A percentile compares a stretch with the other conserved stretches of the same genome.
These are phyloP conservation scores for Euschistus heros DNA, from an alignment of 1,140 invertebrate genomes.

Conservation along the genomic window DNA sequence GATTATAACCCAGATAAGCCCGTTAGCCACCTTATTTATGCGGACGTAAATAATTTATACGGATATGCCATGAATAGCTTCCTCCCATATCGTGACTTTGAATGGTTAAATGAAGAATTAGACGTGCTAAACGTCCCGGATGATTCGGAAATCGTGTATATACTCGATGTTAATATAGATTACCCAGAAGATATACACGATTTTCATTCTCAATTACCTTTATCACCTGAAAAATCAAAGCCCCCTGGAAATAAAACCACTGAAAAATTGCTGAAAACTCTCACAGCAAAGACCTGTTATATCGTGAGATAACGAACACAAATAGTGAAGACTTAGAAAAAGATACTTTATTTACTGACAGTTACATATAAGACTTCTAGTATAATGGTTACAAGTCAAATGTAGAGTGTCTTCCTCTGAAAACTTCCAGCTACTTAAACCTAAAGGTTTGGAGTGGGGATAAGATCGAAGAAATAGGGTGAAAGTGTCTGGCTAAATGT, in stretches of 20 bases:
- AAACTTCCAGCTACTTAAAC: no score
- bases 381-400: no score
- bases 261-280: conserved; percentile 24
- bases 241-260: conserved; percentile 12
- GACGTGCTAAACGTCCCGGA: background rate
- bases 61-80: conserved; percentile 38
- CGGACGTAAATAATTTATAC: conserved; percentile 46
- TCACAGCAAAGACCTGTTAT: conserved; percentile 28
- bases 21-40: conserved; percentile 37
- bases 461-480: no score
- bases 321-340: no score
- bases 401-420: no score
- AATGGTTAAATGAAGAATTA: conserved; percentile 35
- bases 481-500: no score
- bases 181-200: conserved; percentile 39
- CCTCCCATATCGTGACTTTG: conserved; percentile 36
- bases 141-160: conserved; percentile 27
- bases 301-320: no score
- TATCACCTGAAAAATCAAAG: conserved; percentile 35
- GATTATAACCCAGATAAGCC: conserved; percentile 35
- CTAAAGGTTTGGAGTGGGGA: no score
- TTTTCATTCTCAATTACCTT: conserved; percentile 40
- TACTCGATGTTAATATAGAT: conserved; percentile 39
- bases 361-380: no score
- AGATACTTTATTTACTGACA: no score